Percentiles rank a stretch among this genome's conserved stretches.
Evolutionary conservation across 2,797 vertebrate species (phyloP).

Genomic region (Siniperca undulata): DNA sequence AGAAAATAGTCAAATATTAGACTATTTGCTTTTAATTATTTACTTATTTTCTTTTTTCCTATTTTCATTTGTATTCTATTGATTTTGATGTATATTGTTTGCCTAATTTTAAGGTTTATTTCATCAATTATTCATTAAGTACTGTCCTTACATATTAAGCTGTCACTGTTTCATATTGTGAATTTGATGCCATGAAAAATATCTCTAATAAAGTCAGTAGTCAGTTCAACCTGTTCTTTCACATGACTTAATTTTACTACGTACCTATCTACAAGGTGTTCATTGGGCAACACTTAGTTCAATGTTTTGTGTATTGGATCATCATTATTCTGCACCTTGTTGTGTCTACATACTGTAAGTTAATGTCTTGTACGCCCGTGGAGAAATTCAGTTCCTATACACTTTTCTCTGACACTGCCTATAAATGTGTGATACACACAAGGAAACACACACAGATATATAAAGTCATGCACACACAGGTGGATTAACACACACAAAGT

Average conservation of each 20-base stretch:
- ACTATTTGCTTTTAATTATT: background rate
- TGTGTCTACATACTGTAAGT: slow-evolving; percentile 1
- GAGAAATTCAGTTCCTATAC: slow-evolving; percentile 25
- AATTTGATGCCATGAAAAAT: background rate
- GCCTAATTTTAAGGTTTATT: background rate
- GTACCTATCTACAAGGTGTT: background rate
- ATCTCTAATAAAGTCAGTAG: background rate
- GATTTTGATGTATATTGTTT: background rate
- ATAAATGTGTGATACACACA: background rate
- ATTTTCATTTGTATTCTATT: background rate
- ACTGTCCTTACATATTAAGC: background rate
- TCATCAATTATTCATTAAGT: background rate
- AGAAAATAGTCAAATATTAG: background rate
- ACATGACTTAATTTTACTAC: background rate
- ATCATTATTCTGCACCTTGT: slow-evolving; percentile 1
- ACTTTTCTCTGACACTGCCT: slow-evolving; percentile 2
- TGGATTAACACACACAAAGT: slow-evolving; percentile 9
- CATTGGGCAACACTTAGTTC: background rate
- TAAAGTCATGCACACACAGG: background rate
- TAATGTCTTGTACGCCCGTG: background rate
- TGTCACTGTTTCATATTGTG: background rate
- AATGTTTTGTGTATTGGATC: background rate
- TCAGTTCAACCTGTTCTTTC: background rate
- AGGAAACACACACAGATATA: background rate
- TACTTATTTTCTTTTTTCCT: background rate